These are phyloP conservation scores for Archivesica marissinica DNA, from an alignment of 1,140 invertebrate species.

Conservation along the genomic window DNA sequence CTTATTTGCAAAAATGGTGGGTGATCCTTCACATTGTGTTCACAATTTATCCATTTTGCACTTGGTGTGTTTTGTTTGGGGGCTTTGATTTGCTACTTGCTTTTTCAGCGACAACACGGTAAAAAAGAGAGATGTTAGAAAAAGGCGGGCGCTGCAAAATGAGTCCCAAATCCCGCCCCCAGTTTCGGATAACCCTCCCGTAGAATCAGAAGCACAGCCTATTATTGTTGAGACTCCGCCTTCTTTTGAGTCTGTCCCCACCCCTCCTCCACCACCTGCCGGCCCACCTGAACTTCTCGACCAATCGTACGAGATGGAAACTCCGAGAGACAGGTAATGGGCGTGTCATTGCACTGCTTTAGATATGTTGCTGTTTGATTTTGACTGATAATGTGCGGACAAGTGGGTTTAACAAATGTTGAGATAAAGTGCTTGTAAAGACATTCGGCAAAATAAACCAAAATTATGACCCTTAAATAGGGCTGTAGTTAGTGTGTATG, in stretches of 20 bases:
- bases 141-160: slow-evolving; percentile 32
- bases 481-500: too few relatives aligned
- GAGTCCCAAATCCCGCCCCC: slow-evolving; percentile 60
- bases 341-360: slow-evolving; percentile 6
- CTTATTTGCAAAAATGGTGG: not conserved
- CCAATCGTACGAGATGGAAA: not conserved
- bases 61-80: slow-evolving; percentile 22
- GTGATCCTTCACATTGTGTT: slow-evolving; percentile 14
- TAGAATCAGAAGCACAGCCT: slow-evolving; percentile 35
- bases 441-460: too few relatives aligned
- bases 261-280: slow-evolving; percentile 67
- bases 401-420: not conserved
- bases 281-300: slow-evolving; percentile 25
- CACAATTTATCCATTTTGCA: slow-evolving; percentile 7
- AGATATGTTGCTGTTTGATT: not conserved
- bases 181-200: slow-evolving; percentile 53
- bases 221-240: slow-evolving; percentile 6
- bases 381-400: too few relatives aligned
- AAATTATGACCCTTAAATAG: too few relatives aligned
- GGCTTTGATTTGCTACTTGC: slow-evolving; percentile 49
- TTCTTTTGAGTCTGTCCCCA: slow-evolving; percentile 35
- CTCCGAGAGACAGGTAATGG: slow-evolving; percentile 68
- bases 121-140: slow-evolving; percentile 76
- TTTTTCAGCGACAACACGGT: slow-evolving; percentile 80
- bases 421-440: too few relatives aligned